phyloP scores from a whole-genome alignment of 2,113 vertebrate species.

The Dipodomys stephensi region DNA sequence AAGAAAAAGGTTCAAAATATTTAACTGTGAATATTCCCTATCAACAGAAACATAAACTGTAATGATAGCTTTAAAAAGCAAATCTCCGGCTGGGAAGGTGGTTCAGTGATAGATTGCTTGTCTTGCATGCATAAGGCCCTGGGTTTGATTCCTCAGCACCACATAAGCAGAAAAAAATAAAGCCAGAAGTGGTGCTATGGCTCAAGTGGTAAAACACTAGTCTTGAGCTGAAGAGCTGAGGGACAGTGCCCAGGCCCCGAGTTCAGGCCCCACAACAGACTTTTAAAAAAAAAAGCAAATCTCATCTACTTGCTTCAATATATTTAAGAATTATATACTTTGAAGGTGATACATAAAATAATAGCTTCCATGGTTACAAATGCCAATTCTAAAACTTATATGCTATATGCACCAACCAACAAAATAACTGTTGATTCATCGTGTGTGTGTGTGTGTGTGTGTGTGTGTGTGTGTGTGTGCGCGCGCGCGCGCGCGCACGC shows the following conservation, averaged over 20 bases:
- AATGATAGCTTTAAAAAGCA: conserved; percentile 87
- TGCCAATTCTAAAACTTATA: conserved; percentile 87
- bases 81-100: conserved; percentile 78
- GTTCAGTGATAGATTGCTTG: too few relatives aligned
- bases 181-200: too few relatives aligned
- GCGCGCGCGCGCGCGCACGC: accelerated
- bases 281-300: conserved; percentile 83
- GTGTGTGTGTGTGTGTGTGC: too few relatives aligned
- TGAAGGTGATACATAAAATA: conserved; percentile 88
- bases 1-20: conserved; percentile 67
- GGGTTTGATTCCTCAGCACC: too few relatives aligned
- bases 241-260: too few relatives aligned
- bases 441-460: too few relatives aligned
- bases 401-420: conserved; percentile 83
- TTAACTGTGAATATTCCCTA: conserved; percentile 77
- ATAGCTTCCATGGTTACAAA: conserved; percentile 86
- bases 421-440: conserved; percentile 83
- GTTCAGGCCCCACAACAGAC: too few relatives aligned
- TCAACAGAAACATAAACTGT: conserved; percentile 78
- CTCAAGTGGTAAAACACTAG: too few relatives aligned
- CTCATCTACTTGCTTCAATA: conserved; percentile 88
- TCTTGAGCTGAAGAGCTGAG: too few relatives aligned
- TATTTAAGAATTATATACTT: conserved; percentile 87
- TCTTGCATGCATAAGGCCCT: too few relatives aligned
- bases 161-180: too few relatives aligned